phyloP scores from a whole-genome alignment of 2,113 vertebrate species.

The Porphyrio hochstetteri region DNA sequence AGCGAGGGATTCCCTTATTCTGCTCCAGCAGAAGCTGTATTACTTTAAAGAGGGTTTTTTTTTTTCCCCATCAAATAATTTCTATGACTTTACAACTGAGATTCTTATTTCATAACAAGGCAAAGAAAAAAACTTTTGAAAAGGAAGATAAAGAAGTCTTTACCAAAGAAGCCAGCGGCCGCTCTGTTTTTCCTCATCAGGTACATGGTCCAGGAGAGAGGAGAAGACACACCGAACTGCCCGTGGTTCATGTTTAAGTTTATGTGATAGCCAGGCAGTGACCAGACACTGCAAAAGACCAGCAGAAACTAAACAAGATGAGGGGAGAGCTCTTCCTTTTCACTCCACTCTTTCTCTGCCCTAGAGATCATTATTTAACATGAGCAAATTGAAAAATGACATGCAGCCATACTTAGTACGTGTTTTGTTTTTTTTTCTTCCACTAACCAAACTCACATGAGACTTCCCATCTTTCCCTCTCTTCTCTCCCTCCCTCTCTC shows the following conservation, averaged over 20 bases:
- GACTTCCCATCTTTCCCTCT: constrained; percentile 68
- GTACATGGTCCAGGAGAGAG: constrained; percentile 81
- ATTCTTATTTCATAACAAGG: background rate
- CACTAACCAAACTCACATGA: constrained; percentile 83
- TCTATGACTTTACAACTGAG: background rate
- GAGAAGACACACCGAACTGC: constrained; percentile 59
- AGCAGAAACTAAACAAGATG: background rate
- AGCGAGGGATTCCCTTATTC: background rate
- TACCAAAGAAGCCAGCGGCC: constrained; percentile 67
- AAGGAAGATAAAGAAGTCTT: constrained; percentile 39
- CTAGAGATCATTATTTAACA: constrained; percentile 58
- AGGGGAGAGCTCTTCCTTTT: constrained; percentile 8
- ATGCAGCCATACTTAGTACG: constrained; percentile 77
- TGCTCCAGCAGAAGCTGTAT: background rate
- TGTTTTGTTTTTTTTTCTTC: constrained; percentile 36
- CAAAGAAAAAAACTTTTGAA: background rate
- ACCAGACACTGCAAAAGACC: background rate
- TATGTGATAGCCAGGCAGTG: background rate
- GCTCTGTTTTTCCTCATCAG: constrained; percentile 78
- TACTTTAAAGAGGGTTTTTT: background rate
- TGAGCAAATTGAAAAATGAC: constrained; percentile 67
- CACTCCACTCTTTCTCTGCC: background rate
- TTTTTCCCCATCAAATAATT: background rate
- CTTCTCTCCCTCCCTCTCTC: background rate
- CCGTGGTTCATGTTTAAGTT: constrained; percentile 72